Base-by-base conservation (phyloP, 2,797 vertebrate genomes). In the Limnodromus scolopaceus region DNA sequence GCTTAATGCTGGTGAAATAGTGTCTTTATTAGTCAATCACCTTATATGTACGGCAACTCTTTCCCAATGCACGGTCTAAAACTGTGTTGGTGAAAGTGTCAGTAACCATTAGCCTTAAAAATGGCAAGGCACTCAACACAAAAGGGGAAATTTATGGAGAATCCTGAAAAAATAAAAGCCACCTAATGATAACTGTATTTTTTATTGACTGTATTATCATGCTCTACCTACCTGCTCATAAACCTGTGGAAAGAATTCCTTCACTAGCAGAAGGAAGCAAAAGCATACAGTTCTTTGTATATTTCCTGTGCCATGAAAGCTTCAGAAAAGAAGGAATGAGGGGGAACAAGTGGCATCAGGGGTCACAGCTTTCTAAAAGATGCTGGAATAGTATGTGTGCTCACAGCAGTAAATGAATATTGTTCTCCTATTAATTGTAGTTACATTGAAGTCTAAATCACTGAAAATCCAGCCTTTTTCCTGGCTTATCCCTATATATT, bases 11-110 rank as follows among this genome's bases (percentile, higher is more conserved):
- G 15, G 4, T 51, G 68, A 83, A 36, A 36, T n/a, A 5, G 1
- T 61, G 41, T 54, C 63, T 65, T 84, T 24, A n/a, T 34, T 68
- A 34, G 36, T 53, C 18, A 16, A 19, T 49, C 12, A 16, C 16
- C 12, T 54, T 49, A 2, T 20, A 16, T 2, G 19, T 30, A 48
- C 27, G 23, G 28, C 27, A 77, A 6, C 4, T 32, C 14, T 51
- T 92, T 68, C 13, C 60, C 22, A 30, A 11, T 32, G 83, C 6
- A 7, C 34, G 69, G 17, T 69, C 65, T 72, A 22, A 48, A 68
- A 81, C 41, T 3, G 3, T 0, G 0, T 64, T 71, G 5, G 9
- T 36, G 20, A 11, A 22, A 27, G 13, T 11, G 10, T 48, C 3
- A 4, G 18, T 57, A 58, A 54, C 28, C 2, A 1, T 53, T 22